Conservation (phyloP, 2,888 invertebrate species). For the Neoascia interrupta region DNA sequence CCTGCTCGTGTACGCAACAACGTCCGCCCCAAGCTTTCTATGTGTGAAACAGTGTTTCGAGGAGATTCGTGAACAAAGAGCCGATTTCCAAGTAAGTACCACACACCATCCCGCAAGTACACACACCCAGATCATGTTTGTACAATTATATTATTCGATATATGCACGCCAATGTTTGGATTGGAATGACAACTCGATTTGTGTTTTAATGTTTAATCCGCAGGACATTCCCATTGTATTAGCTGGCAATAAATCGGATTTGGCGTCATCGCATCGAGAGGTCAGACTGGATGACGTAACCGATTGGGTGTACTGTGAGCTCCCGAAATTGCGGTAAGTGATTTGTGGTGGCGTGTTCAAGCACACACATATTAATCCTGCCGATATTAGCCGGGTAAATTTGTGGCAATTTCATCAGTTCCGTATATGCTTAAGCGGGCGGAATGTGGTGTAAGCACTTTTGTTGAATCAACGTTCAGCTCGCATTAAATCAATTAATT, state of each 20-base stretch:
- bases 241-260: conserved; percentile 91
- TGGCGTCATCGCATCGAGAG: conserved; percentile 85
- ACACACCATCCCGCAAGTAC: no score
- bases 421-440: no score
- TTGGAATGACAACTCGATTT: conserved; percentile 35
- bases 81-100: conserved; percentile 83
- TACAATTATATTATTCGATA: no score
- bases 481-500: no score
- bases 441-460: no score
- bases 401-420: no score
- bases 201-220: conserved; percentile 2
- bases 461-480: no score
- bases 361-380: no score
- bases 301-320: conserved; percentile 89
- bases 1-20: conserved; percentile 90
- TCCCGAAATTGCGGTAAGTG: conserved; percentile 85
- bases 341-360: background rate
- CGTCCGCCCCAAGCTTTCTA: conserved; percentile 86
- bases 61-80: conserved; percentile 90
- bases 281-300: conserved; percentile 89
- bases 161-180: no score
- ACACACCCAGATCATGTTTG: no score
- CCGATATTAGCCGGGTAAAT: no score
- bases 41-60: conserved; percentile 88
- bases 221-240: conserved; percentile 92